Conservation (phyloP, 1,140 invertebrate species). For the Helicoverpa zea region DNA sequence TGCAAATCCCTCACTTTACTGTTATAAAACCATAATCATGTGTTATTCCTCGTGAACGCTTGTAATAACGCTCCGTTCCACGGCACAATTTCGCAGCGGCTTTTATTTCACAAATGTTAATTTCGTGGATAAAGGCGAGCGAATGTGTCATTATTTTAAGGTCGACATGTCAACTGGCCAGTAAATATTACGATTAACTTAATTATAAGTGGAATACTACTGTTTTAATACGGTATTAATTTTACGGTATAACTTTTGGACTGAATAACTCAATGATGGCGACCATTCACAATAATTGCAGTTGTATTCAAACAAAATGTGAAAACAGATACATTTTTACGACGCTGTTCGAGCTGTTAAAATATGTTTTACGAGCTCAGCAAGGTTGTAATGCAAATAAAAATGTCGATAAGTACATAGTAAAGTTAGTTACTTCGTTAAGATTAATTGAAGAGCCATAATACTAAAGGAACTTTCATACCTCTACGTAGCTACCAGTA, state of each 20-base stretch:
- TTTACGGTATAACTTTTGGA: slow-evolving; percentile 37
- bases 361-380: slow-evolving; percentile 13
- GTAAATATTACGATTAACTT: slow-evolving; percentile 42
- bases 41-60: background rate
- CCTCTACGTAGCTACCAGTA: background rate
- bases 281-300: slow-evolving; percentile 1
- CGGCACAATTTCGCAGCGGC: background rate
- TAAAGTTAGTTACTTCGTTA: slow-evolving; percentile 4
- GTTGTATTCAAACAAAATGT: slow-evolving; percentile 13
- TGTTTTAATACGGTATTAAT: slow-evolving; percentile 30
- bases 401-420: slow-evolving; percentile 9
- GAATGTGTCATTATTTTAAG: slow-evolving; percentile 21
- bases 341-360: slow-evolving; percentile 16
- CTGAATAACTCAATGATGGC: slow-evolving; percentile 29
- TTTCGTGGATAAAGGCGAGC: slow-evolving; percentile 23
- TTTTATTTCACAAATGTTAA: slow-evolving; percentile 34
- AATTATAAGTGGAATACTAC: slow-evolving; percentile 9
- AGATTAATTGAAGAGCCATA: slow-evolving; percentile 1
- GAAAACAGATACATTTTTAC: slow-evolving; percentile 19
- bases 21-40: slow-evolving; percentile 41
- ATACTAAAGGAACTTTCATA: slow-evolving; percentile 1
- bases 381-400: slow-evolving; percentile 30
- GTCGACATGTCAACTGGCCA: slow-evolving; percentile 20
- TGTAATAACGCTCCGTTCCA: slow-evolving; percentile 26
- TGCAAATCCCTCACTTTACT: slow-evolving; percentile 33